These are phyloP conservation scores for Pelvicachromis taeniatus DNA, from an alignment of 2,113 vertebrate species.

Conservation along the genomic window DNA sequence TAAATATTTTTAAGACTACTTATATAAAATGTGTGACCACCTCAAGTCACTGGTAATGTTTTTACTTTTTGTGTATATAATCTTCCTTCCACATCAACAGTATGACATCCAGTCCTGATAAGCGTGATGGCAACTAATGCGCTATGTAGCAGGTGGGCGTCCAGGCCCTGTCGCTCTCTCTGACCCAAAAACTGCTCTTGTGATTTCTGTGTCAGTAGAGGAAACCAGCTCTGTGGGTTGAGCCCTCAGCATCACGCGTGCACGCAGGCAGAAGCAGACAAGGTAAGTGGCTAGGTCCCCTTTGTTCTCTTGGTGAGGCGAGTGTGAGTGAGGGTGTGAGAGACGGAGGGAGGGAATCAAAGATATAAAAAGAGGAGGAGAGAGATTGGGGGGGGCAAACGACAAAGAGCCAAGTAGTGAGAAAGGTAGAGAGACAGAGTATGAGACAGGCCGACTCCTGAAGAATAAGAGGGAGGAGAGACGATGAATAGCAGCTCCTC, in stretches of 20 bases:
- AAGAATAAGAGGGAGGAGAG: constrained; percentile 43
- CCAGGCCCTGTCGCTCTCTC: not conserved
- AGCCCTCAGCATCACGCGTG: not conserved
- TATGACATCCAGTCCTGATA: not conserved
- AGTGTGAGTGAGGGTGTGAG: constrained; percentile 3
- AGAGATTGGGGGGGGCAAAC: not conserved
- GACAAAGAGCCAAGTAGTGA: constrained; percentile 26
- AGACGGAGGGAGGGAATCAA: constrained; percentile 2
- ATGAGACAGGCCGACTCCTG: constrained; percentile 23
- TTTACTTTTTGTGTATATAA: not conserved
- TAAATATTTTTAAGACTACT: not conserved
- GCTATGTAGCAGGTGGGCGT: not conserved
- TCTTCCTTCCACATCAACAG: not conserved
- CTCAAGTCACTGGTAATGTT: not conserved
- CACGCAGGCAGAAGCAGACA: not conserved
- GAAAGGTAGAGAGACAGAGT: constrained; percentile 16
- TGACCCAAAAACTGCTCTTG: not conserved
- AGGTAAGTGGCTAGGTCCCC: constrained; percentile 15
- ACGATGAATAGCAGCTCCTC: constrained; percentile 50
- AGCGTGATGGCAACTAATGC: not conserved
- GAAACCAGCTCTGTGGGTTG: not conserved
- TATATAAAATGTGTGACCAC: not conserved
- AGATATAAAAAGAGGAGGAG: constrained; percentile 18
- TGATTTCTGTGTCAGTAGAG: not conserved
- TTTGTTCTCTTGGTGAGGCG: constrained; percentile 47